Conservation (phyloP, 2,888 invertebrate genomes). For the Polymixis lichenea region DNA sequence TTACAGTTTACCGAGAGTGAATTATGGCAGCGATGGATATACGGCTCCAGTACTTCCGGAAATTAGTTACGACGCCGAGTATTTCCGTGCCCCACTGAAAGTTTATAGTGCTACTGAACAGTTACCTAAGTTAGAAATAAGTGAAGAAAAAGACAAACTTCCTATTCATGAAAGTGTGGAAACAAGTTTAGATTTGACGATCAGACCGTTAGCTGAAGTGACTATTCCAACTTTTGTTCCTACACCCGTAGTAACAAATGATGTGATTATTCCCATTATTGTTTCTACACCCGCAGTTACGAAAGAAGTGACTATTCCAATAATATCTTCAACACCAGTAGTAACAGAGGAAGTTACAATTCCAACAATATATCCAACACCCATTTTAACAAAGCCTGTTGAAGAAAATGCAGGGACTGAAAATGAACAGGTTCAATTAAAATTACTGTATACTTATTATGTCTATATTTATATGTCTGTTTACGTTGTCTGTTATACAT, state of each 20-base stretch:
- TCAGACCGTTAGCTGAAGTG: constrained; percentile 60
- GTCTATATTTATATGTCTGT: constrained; percentile 83
- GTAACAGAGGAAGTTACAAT: constrained; percentile 20
- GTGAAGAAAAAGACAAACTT: constrained; percentile 51
- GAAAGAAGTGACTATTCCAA: constrained; percentile 34
- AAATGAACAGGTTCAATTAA: constrained; percentile 85
- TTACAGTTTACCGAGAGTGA: constrained; percentile 65
- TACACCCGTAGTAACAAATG: not conserved
- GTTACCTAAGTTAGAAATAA: constrained; percentile 47
- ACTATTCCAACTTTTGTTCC: constrained; percentile 29
- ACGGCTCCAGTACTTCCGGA: constrained; percentile 73
- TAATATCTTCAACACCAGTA: not conserved
- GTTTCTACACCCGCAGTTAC: not conserved
- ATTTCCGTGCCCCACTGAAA: constrained; percentile 70
- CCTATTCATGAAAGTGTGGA: constrained; percentile 46
- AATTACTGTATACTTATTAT: constrained; percentile 86
- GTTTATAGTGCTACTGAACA: constrained; percentile 60
- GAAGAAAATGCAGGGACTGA: constrained; percentile 76
- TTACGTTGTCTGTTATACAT: constrained; percentile 83
- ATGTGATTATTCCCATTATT: not conserved
- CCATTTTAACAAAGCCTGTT: constrained; percentile 64
- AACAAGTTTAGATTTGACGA: constrained; percentile 58
- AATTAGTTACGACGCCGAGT: constrained; percentile 80
- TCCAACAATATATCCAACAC: constrained; percentile 40
- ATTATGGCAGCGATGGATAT: constrained; percentile 73